Base-by-base conservation (phyloP, 2,888 invertebrate genomes). In the Pandemis heparana region DNA sequence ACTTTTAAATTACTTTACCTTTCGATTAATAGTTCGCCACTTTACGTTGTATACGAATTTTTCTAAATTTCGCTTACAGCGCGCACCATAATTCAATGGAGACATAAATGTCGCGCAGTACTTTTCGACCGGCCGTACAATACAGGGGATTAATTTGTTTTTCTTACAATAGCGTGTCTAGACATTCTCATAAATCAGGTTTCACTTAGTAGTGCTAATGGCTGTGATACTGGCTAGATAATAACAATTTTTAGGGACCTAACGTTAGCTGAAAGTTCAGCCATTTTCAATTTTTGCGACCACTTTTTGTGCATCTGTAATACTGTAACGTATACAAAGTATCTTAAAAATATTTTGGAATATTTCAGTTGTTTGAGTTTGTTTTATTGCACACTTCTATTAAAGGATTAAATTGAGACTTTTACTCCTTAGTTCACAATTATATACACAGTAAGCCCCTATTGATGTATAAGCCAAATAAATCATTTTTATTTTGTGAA, bases 91-190 rank as follows among this genome's bases (percentile, higher is more conserved):
- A 91, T 87, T 92, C 90, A 92, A 92, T 90, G 84, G 85, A 86
- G 80, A 79, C 89, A 91, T 93, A 92, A 93, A 93, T 82, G 78
- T 81, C 83, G 83, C 81, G 84, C 86, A 88, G 89, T 87, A 90
- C 89, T 90, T 90, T 90, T 91, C 85, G 87, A 87, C 87, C 82
- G 83, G 85, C 85, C 83, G 82, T 89, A 89, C 90, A 86, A 89
- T 90, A 87, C 90, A 83, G 87, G 87, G 87, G 89, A 92, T 92
- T 93, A 92, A 92, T 92, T 93, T 94, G 92, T 93, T 94, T 93
- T 94, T 92, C 92, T 90, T 88, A 94, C 92, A 92, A 94, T 91
- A 87, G 91, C 80, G 82, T 85, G 94, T 94, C 94, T 94, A 94
- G 94, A 94, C 94, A 90, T 92, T 87, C 88, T 88, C 86, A 93